Percentiles rank a stretch among this genome's conserved stretches.
These are phyloP conservation scores for Erynnis tages DNA, from an alignment of 2,888 invertebrate species.

Conservation along the genomic window DNA sequence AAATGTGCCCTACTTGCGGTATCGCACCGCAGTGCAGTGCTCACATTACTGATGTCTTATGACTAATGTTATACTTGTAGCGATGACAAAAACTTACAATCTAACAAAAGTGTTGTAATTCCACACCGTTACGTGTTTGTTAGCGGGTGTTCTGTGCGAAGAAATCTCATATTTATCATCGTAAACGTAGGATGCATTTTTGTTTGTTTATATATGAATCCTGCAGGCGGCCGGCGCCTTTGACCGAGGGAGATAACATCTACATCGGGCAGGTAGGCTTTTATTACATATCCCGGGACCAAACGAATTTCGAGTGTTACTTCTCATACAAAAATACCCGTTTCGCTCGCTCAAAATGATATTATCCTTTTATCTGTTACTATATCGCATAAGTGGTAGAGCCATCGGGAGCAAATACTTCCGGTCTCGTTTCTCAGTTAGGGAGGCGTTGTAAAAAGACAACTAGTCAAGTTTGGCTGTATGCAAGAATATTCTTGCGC, in stretches of 20 bases:
- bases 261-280: conserved; percentile 76
- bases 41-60: conserved; percentile 40
- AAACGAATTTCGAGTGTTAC: conserved; percentile 51
- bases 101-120: conserved; percentile 75
- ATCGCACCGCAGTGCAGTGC: conserved; percentile 26
- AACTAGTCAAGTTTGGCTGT: too few species aligned
- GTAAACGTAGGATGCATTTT: conserved; percentile 38
- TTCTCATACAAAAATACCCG: conserved; percentile 48
- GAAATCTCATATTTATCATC: conserved; percentile 34
- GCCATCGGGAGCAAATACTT: too few species aligned
- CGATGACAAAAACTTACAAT: conserved; percentile 73
- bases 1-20: conserved; percentile 22
- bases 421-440: too few species aligned
- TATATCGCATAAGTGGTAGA: too few species aligned
- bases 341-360: conserved; percentile 6
- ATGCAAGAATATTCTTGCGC: too few species aligned
- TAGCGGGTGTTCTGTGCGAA: conserved; percentile 32
- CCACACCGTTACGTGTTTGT: conserved; percentile 73
- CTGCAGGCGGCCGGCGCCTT: conserved; percentile 68
- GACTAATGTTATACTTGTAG: conserved; percentile 62
- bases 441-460: too few species aligned
- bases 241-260: conserved; percentile 75
- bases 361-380: conserved; percentile 20
- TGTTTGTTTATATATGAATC: conserved; percentile 24
- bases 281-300: conserved; percentile 56